Base-by-base conservation (phyloP, 1,140 invertebrate species). In the Akabosia matsudoensis region DNA sequence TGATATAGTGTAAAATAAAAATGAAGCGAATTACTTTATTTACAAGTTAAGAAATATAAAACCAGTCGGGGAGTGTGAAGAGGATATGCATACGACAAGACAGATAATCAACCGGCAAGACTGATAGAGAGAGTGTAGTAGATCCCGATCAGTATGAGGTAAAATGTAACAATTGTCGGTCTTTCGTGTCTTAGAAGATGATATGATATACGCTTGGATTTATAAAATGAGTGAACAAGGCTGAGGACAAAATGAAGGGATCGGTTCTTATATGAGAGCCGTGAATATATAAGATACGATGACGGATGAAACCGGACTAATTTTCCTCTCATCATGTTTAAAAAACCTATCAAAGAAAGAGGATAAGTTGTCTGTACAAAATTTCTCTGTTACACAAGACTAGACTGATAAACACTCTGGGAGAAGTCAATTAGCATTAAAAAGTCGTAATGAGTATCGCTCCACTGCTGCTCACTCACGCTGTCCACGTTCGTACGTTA, bases 301-400 rank as follows among this genome's bases (percentile, higher is more conserved):
- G 37, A 67, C 61, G 61, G 61, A 67, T n/a, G n/a, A 67, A 67
- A 67, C 61, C 61, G 61, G 61, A 67, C 61, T 67, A 67, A 67
- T 67, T 67, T 67, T 31, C 26, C 61, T 67, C 28, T 67, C 61
- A 67, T 31, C 61, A 31, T 67, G 4, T 16, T 56, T 24, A 10
- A 56, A 10, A 56, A 56, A n/a, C n/a, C 37, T 18, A 45, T 45
- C 37, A 45, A 7, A 45, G 18, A 45, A 45, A 18, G 7, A 45
- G 18, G 7, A 45, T 45, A 45, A 45, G 37, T 45, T 7, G 37
- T 45, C n/a, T n/a, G n/a, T n/a, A n/a, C n/a, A n/a, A n/a, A n/a
- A n/a, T n/a, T n/a, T n/a, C n/a, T n/a, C n/a, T n/a, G n/a, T n/a
- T n/a, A n/a, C n/a, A n/a, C n/a, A n/a, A n/a, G n/a, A n/a, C n/a